Conservation (phyloP, 2,888 invertebrate species). For the Leucania comma region DNA sequence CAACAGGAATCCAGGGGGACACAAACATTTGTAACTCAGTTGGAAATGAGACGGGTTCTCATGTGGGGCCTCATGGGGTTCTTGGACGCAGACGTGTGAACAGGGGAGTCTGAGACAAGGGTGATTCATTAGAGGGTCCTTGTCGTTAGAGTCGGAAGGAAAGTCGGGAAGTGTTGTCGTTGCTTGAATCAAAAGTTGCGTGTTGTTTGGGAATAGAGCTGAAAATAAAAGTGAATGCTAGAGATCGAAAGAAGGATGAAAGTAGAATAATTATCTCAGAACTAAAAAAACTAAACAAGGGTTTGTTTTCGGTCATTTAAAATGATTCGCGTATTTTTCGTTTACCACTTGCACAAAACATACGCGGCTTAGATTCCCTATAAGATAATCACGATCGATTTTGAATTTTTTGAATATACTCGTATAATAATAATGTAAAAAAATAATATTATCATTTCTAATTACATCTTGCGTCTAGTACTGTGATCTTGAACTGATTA, state of each 20-base stretch:
- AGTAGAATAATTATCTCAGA: neutral
- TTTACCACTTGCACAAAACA: too few species aligned
- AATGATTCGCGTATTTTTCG: neutral
- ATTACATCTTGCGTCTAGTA: too few species aligned
- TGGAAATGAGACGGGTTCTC: conserved; percentile 27
- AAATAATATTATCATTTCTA: too few species aligned
- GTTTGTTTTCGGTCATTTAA: neutral
- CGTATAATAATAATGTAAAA: too few species aligned
- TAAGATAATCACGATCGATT: too few species aligned
- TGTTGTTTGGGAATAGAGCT: conserved; percentile 88
- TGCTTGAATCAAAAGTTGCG: conserved; percentile 78
- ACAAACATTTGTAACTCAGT: conserved; percentile 87
- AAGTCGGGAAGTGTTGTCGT: conserved; percentile 66
- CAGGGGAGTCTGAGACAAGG: conserved; percentile 93
- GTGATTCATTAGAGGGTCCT: conserved; percentile 80
- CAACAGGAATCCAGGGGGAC: conserved; percentile 92
- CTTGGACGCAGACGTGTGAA: conserved; percentile 93
- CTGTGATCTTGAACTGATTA: too few species aligned
- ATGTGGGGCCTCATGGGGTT: conserved; percentile 61
- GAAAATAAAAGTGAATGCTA: conserved; percentile 63
- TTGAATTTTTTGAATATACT: too few species aligned
- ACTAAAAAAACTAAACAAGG: too few species aligned
- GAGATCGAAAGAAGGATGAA: neutral
- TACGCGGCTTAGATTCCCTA: too few species aligned
- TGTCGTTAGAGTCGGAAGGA: too few species aligned